Evolutionary conservation across 2,113 vertebrate genomes (phyloP).

Genomic region (Elephantulus edwardii): DNA sequence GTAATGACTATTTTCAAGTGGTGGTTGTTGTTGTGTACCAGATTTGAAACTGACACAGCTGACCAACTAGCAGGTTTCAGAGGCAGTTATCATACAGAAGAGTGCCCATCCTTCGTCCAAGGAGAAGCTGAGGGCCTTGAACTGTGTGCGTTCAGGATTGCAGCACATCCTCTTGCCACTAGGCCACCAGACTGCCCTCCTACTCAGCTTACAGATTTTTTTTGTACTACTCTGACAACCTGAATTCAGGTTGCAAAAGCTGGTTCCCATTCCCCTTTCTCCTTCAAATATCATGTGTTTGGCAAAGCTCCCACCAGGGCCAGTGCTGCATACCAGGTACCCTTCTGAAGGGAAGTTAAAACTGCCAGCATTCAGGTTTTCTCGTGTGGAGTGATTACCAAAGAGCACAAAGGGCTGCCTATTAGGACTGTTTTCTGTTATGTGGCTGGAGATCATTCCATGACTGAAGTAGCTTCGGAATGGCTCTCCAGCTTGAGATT

Average conservation of each 20-base stretch:
- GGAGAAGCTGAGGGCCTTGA: too few species aligned
- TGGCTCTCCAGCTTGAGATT: slow-evolving; percentile 95
- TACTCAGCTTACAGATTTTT: too few species aligned
- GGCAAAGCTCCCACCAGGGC: slow-evolving; percentile 87
- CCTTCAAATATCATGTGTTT: slow-evolving; percentile 88
- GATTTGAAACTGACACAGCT: too few species aligned
- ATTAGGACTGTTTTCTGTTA: slow-evolving; percentile 93
- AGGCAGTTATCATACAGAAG: too few species aligned
- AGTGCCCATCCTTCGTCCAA: too few species aligned
- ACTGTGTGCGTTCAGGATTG: too few species aligned
- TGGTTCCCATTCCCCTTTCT: neutral
- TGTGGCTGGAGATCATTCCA: slow-evolving; percentile 96
- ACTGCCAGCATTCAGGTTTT: slow-evolving; percentile 91
- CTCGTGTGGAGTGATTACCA: slow-evolving; percentile 91
- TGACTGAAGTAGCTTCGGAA: slow-evolving; percentile 96
- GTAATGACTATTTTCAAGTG: too few species aligned
- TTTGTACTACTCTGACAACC: slow-evolving; percentile 12
- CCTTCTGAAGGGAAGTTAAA: slow-evolving; percentile 97
- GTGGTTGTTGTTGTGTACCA: too few species aligned
- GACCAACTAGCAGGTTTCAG: too few species aligned
- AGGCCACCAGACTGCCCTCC: too few species aligned
- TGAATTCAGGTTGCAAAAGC: neutral
- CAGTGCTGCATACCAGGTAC: slow-evolving; percentile 94
- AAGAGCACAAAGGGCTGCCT: slow-evolving; percentile 94
- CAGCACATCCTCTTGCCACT: too few species aligned